Conservation (phyloP, 2,888 invertebrate genomes). For the Sussaba pulchella region DNA sequence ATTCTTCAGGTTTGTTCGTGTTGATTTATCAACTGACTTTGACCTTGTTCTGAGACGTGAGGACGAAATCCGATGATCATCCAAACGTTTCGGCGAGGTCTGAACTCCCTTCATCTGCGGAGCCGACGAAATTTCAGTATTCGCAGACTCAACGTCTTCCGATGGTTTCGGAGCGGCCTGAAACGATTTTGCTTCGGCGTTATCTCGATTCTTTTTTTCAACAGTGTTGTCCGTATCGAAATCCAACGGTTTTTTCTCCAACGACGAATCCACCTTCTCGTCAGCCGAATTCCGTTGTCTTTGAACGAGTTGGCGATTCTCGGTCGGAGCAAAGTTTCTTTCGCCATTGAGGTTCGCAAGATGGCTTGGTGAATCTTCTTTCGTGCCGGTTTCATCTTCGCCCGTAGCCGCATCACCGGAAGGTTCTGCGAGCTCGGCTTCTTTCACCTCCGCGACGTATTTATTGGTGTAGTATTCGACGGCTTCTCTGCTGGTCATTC, state of each 20-base stretch:
- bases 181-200: neutral
- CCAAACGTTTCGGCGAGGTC: no score
- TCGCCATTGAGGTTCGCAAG: no score
- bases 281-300: neutral
- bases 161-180: neutral
- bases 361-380: no score
- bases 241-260: neutral
- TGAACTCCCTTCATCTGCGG: no score
- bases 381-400: neutral
- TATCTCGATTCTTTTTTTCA: slow-evolving; percentile 12
- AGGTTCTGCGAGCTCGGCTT: neutral
- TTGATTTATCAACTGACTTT: neutral
- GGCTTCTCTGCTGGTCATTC: neutral
- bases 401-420: neutral
- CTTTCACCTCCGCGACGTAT: neutral
- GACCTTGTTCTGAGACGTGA: no score
- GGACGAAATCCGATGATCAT: no score
- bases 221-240: neutral
- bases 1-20: neutral
- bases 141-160: neutral
- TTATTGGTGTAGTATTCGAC: neutral
- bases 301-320: neutral
- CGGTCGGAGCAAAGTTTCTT: neutral
- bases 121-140: neutral
- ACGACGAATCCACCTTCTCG: neutral